A percentile compares a stretch with the other conserved stretches of the same genome.
Evolutionary conservation across 2,888 invertebrate species (phyloP).

Genomic region (Siphlonurus alternatus): DNA sequence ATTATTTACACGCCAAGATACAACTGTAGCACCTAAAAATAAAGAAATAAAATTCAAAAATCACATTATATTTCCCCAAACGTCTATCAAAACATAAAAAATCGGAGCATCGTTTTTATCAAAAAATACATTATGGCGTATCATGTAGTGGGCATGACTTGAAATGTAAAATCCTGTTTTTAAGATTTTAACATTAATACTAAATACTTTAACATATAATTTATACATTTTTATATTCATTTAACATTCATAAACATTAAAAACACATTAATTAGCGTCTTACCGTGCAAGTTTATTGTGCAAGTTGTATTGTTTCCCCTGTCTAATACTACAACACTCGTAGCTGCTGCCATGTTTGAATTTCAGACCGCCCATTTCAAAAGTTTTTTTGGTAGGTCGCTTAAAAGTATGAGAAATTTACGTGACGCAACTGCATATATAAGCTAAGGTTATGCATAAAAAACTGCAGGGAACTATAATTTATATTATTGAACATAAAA

Average conservation of each 20-base stretch:
- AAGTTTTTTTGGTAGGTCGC: constrained; percentile 20
- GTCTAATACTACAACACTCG: constrained; percentile 88
- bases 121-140: constrained; percentile 12
- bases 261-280: constrained; percentile 25
- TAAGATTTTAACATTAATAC: background rate
- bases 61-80: constrained; percentile 9
- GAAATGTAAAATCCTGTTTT: background rate
- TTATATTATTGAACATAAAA: too few species aligned
- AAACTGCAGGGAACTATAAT: too few species aligned
- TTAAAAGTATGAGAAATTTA: constrained; percentile 5
- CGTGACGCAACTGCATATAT: too few species aligned
- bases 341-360: constrained; percentile 41
- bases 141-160: constrained; percentile 12
- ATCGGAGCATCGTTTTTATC: constrained; percentile 13
- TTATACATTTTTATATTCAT: too few species aligned
- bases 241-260: too few species aligned
- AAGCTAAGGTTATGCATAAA: too few species aligned
- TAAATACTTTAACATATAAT: too few species aligned
- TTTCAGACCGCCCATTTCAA: constrained; percentile 18
- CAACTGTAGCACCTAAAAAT: constrained; percentile 80
- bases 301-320: constrained; percentile 93
- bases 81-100: constrained; percentile 15
- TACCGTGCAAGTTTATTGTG: constrained; percentile 92
- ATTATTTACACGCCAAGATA: constrained; percentile 91
- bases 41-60: constrained; percentile 15